Conservation (phyloP, 2,888 invertebrate genomes). For the Dolichopus griseipennis region DNA sequence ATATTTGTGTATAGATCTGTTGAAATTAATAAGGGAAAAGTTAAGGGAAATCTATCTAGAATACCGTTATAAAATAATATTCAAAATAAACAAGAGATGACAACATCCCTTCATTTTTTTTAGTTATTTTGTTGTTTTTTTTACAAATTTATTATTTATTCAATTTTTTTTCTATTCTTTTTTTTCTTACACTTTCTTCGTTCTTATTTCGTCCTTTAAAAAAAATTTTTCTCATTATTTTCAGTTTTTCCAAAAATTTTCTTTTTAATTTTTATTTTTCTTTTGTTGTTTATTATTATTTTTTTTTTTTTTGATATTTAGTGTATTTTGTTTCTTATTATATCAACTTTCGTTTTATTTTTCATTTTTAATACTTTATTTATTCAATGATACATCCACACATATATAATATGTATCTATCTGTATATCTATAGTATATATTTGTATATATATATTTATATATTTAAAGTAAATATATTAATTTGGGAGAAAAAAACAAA, state of each 20-base stretch:
- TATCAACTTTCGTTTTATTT: not conserved
- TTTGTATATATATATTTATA: too few species aligned
- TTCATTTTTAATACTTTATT: not conserved
- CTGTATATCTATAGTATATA: too few species aligned
- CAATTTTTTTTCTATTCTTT: not conserved
- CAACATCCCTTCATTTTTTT: not conserved
- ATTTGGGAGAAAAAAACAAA: too few species aligned
- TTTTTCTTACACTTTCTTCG: too few species aligned
- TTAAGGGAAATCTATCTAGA: too few species aligned
- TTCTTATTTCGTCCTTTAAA: too few species aligned
- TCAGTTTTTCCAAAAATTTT: not conserved
- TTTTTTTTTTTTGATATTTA: not conserved
- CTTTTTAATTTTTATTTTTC: not conserved
- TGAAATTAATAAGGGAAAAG: too few species aligned
- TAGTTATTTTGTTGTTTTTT: not conserved
- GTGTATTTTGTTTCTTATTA: not conserved
- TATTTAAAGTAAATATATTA: not conserved
- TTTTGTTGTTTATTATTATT: not conserved
- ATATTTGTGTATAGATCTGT: too few species aligned
- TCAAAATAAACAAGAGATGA: conserved; percentile 1
- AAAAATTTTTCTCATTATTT: too few species aligned
- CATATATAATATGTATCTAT: too few species aligned
- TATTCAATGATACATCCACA: not conserved
- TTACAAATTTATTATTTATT: not conserved
- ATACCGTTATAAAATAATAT: not conserved